phyloP scores from a whole-genome alignment of 1,140 invertebrate genomes.

The Mizuhopecten yessoensis region DNA sequence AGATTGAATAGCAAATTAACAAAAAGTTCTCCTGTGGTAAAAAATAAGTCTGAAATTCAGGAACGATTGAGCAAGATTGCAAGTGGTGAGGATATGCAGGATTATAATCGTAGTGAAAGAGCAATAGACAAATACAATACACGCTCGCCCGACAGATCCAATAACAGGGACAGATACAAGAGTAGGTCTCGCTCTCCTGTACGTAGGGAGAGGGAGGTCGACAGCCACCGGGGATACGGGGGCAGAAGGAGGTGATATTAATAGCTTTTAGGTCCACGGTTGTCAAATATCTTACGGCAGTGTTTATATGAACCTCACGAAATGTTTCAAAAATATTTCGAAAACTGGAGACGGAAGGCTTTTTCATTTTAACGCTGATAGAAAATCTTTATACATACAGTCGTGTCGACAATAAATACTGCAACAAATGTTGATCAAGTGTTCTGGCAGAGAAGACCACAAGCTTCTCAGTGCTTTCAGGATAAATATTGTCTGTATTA shows the following conservation, averaged over 20 bases:
- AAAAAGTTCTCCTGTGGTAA: background rate
- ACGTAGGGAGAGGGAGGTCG: background rate
- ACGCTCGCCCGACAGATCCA: background rate
- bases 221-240: background rate
- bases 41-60: background rate
- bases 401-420: too few relatives aligned
- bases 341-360: too few relatives aligned
- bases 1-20: background rate
- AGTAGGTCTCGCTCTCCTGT: conserved; percentile 10
- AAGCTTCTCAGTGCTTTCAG: too few relatives aligned
- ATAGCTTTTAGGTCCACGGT: background rate
- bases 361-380: too few relatives aligned
- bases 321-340: background rate
- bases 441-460: too few relatives aligned
- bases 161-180: background rate
- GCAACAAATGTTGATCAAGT: too few relatives aligned
- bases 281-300: background rate
- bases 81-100: background rate
- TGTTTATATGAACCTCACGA: background rate
- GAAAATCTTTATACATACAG: too few relatives aligned
- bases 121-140: background rate
- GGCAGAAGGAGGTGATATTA: background rate
- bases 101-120: conserved; percentile 15
- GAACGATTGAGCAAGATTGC: background rate
- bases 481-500: too few relatives aligned